Conservation (phyloP, 2,797 vertebrate genomes). For the Sylvia borin region DNA sequence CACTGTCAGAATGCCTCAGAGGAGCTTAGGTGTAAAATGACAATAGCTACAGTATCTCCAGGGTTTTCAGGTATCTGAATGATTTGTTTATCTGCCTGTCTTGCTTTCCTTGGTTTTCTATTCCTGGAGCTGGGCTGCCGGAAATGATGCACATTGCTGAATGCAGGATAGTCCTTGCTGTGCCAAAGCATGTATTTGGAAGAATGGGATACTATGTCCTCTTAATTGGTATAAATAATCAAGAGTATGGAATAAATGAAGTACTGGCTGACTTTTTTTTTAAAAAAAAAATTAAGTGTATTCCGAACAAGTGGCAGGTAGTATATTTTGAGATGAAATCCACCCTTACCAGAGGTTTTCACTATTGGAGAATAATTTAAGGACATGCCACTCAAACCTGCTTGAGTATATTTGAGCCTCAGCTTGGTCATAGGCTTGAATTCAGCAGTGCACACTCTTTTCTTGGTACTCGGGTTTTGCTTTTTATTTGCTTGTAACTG, state of each 20-base stretch:
- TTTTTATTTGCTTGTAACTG: not conserved
- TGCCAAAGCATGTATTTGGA: slow-evolving; percentile 25
- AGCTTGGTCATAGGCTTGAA: not conserved
- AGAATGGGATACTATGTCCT: slow-evolving; percentile 14
- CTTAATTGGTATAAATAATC: not conserved
- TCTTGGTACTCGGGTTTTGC: not conserved
- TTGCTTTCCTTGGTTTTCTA: slow-evolving; percentile 45
- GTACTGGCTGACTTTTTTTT: not conserved
- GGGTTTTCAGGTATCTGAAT: slow-evolving; percentile 11
- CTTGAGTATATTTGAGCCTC: not conserved
- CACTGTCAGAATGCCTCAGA: not conserved
- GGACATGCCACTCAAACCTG: not conserved
- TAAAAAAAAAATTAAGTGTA: not conserved
- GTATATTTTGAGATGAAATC: not conserved
- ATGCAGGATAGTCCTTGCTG: slow-evolving; percentile 6
- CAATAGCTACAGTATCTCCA: slow-evolving; percentile 37
- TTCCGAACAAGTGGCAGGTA: not conserved
- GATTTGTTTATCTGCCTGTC: slow-evolving; percentile 44
- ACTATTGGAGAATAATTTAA: not conserved
- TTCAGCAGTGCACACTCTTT: not conserved
- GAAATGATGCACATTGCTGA: slow-evolving; percentile 51
- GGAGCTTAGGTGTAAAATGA: slow-evolving; percentile 38
- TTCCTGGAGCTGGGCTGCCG: slow-evolving; percentile 33
- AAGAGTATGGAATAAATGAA: not conserved
- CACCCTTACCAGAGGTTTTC: not conserved